phyloP scores from a whole-genome alignment of 92 coral and sea anemone genomes.

The Porites cylindrica region DNA sequence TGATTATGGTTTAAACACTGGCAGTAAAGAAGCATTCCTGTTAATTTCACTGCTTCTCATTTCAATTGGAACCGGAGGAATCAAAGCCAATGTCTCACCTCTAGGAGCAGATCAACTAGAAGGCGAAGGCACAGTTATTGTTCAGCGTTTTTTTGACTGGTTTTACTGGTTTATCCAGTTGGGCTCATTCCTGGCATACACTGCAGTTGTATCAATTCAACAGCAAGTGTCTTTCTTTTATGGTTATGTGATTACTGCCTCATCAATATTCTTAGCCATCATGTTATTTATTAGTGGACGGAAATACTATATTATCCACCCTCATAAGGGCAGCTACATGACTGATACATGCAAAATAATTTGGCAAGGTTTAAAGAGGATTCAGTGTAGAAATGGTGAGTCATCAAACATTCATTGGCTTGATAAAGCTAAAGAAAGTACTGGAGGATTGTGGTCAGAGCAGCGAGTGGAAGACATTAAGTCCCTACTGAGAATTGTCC shows the following conservation, averaged over 20 bases:
- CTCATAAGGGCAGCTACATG: constrained; percentile 69
- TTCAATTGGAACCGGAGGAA: constrained; percentile 85
- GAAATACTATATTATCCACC: constrained; percentile 54
- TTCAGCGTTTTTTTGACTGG: constrained; percentile 81
- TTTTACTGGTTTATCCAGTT: constrained; percentile 90
- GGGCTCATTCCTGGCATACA: constrained; percentile 75
- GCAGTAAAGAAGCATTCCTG: constrained; percentile 64
- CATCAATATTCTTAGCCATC: constrained; percentile 62
- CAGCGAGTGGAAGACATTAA: constrained; percentile 82
- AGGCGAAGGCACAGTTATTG: constrained; percentile 41
- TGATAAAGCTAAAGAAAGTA: constrained; percentile 65
- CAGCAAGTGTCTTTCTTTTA: constrained; percentile 80
- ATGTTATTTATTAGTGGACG: constrained; percentile 75
- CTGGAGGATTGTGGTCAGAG: constrained; percentile 67
- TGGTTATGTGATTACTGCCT: constrained; percentile 77
- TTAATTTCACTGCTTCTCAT: constrained; percentile 65
- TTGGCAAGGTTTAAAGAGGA: constrained; percentile 60
- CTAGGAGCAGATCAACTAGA: constrained; percentile 87
- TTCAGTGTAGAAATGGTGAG: constrained; percentile 9
- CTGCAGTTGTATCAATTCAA: constrained; percentile 84
- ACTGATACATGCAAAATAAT: constrained; percentile 67
- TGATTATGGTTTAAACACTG: constrained; percentile 12
- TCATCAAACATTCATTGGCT: constrained; percentile 53
- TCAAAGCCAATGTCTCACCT: constrained; percentile 90
- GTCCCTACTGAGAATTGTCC: constrained; percentile 69